A percentile compares a stretch with the other conserved stretches of the same genome.
These are phyloP conservation scores for Drosophila takahashii DNA, from an alignment of 1,140 invertebrate genomes.

Conservation along the genomic window DNA sequence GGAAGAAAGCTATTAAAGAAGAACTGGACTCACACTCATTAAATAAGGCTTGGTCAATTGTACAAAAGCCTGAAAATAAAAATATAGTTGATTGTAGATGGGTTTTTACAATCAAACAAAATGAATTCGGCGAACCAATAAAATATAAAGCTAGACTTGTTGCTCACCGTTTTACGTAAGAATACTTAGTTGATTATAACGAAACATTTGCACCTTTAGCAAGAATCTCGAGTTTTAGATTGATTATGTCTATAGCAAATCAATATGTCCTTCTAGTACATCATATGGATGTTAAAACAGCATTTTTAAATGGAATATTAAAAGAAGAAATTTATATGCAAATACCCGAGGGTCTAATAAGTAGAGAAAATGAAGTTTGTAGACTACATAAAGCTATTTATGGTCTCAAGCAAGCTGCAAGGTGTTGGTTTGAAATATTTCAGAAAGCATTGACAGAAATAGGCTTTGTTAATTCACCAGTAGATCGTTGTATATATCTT, in stretches of 20 bases:
- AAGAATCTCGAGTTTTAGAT: background rate
- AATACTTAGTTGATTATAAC: slow-evolving; percentile 1
- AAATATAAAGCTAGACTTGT: background rate
- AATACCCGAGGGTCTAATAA: too few relatives aligned
- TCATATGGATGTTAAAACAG: too few relatives aligned
- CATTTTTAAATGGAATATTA: too few relatives aligned
- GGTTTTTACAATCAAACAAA: background rate
- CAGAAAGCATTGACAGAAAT: background rate
- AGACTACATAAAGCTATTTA: background rate
- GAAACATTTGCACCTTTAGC: background rate
- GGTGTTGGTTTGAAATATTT: background rate
- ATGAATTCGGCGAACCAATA: background rate
- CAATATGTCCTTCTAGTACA: background rate
- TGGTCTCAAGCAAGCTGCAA: background rate
- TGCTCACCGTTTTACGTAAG: background rate
- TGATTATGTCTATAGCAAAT: background rate
- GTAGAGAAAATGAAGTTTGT: too few relatives aligned
- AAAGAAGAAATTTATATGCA: too few relatives aligned
- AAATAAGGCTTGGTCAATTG: background rate
- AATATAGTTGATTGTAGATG: background rate
- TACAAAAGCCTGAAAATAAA: background rate
- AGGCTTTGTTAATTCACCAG: background rate
- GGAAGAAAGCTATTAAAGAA: background rate
- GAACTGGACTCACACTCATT: background rate
- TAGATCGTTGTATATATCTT: too few relatives aligned